These are phyloP conservation scores for Sebastes hopkinsi DNA, from an alignment of 2,797 vertebrate species.

Conservation along the genomic window DNA sequence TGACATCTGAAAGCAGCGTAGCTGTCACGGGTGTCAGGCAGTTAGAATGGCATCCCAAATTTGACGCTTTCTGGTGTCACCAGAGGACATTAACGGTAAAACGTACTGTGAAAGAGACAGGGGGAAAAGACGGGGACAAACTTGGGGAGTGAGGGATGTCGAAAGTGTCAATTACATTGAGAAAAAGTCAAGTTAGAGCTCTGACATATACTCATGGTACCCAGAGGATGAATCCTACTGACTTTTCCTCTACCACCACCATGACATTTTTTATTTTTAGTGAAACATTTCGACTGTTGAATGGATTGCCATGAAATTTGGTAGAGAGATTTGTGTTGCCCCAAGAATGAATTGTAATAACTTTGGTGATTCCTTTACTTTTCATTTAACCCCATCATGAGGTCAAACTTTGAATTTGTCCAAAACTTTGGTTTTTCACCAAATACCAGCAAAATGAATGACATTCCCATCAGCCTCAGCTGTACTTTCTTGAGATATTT, in stretches of 20 bases:
- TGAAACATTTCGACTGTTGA: not conserved
- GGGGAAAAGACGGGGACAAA: fast-evolving
- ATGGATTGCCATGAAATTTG: not conserved
- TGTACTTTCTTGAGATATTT: not conserved
- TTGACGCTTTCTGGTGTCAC: not conserved
- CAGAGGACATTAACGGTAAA: too few relatives aligned
- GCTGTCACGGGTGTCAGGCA: not conserved
- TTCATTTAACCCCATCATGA: not conserved
- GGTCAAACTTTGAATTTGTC: not conserved
- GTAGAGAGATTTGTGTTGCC: not conserved
- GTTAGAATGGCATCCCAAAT: fast-evolving
- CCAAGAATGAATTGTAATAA: too few relatives aligned
- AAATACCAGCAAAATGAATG: not conserved
- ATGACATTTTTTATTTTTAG: too few relatives aligned
- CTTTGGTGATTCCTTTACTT: not conserved
- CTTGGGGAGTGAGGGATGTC: not conserved
- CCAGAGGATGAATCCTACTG: too few relatives aligned
- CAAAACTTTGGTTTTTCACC: not conserved
- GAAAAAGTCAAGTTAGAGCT: not conserved
- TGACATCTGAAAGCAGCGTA: too few relatives aligned
- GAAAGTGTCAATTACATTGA: not conserved
- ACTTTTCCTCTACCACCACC: too few relatives aligned
- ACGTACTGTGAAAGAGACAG: too few relatives aligned
- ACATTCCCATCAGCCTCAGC: not conserved
- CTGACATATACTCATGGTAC: not conserved